phyloP scores from a whole-genome alignment of 1,140 invertebrate genomes.

The Sarcophaga bullata region DNA sequence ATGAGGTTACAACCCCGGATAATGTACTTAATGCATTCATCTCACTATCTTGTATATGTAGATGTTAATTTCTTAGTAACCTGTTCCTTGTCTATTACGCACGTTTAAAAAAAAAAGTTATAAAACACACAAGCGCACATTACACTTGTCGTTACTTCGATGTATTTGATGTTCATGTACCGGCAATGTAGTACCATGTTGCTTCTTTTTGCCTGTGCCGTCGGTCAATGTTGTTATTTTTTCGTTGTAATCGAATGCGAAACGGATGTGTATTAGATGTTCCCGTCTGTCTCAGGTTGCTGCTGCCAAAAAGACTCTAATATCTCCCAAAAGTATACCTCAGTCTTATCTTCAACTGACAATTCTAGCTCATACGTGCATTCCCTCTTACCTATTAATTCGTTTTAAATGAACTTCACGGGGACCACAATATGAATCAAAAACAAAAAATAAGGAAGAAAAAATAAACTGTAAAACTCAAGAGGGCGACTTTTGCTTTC shows the following conservation, averaged over 20 bases:
- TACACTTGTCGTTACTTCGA: slow-evolving; percentile 22
- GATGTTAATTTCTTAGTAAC: slow-evolving; percentile 62
- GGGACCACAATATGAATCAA: slow-evolving; percentile 43
- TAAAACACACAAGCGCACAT: slow-evolving; percentile 28
- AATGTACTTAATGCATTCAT: slow-evolving; percentile 64
- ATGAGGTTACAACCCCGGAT: slow-evolving; percentile 64
- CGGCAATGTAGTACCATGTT: background rate
- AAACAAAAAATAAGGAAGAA: background rate
- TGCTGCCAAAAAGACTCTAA: slow-evolving; percentile 36
- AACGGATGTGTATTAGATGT: background rate
- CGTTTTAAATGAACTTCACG: slow-evolving; percentile 26
- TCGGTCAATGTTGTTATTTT: slow-evolving; percentile 39
- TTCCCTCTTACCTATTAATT: background rate
- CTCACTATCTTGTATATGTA: slow-evolving; percentile 43
- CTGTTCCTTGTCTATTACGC: slow-evolving; percentile 47
- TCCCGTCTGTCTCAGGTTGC: slow-evolving; percentile 22
- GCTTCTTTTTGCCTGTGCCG: slow-evolving; percentile 9
- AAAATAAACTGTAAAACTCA: slow-evolving; percentile 38
- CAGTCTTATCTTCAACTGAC: slow-evolving; percentile 35
- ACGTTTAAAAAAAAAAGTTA: slow-evolving; percentile 44
- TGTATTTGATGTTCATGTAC: no score
- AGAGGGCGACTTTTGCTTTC: slow-evolving; percentile 42
- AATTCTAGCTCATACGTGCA: background rate
- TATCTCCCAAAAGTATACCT: slow-evolving; percentile 61
- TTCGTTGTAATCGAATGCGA: slow-evolving; percentile 24